phyloP scores from a whole-genome alignment of 2,888 invertebrate species.

The Drosophila gaucha region DNA sequence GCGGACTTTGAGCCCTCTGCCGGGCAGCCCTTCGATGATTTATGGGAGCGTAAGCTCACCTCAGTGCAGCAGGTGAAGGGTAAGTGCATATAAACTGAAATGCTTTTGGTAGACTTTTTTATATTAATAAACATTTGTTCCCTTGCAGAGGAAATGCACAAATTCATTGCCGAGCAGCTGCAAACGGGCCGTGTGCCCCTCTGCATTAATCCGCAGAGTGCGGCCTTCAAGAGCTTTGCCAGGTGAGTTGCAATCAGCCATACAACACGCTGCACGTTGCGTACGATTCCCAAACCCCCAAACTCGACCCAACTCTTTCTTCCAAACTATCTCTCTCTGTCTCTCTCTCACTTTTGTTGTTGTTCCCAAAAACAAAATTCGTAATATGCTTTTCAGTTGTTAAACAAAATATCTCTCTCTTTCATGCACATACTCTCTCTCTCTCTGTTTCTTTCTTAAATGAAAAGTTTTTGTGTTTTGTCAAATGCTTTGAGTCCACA shows the following conservation, averaged over 20 bases:
- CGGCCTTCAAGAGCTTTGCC: constrained; percentile 99
- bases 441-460: constrained; percentile 15
- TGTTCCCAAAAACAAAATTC: constrained; percentile 36
- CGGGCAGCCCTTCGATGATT: constrained; percentile 95
- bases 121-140: not conserved
- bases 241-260: constrained; percentile 90
- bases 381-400: constrained; percentile 52
- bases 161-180: constrained; percentile 98
- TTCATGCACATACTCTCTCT: constrained; percentile 1
- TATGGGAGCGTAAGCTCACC: constrained; percentile 97
- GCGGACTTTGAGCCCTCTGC: constrained; percentile 98
- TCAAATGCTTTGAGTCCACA: constrained; percentile 32
- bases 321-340: constrained; percentile 12
- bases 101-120: not conserved
- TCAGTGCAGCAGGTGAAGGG: constrained; percentile 98
- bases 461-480: constrained; percentile 35
- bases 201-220: constrained; percentile 99
- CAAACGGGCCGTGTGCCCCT: constrained; percentile 98
- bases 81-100: constrained; percentile 82
- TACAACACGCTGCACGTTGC: constrained; percentile 33
- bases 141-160: constrained; percentile 97
- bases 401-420: constrained; percentile 2
- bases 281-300: not conserved
- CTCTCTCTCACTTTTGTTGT: constrained; percentile 34
- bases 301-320: constrained; percentile 3